A percentile compares a stretch with the other conserved stretches of the same genome.
phyloP scores from a whole-genome alignment of 2,888 invertebrate genomes.

The Machimus atricapillus region DNA sequence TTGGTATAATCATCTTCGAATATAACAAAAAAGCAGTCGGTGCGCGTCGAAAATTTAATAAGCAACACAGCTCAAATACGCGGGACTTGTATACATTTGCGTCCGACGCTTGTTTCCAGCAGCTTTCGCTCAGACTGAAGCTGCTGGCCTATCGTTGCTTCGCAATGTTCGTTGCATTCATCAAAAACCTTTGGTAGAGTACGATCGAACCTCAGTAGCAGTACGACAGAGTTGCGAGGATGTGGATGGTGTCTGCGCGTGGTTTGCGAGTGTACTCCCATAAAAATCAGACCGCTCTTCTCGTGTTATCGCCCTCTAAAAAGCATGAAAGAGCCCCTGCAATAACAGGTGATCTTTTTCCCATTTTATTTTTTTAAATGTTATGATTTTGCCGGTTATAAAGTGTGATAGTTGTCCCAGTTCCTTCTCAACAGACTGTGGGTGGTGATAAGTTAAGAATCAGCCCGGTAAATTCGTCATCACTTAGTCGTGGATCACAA shows the following conservation, averaged over 20 bases:
- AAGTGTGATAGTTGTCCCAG: neutral
- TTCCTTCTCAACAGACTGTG: neutral
- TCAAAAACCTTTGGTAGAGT: neutral
- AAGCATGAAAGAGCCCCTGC: neutral
- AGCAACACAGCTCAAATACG: neutral
- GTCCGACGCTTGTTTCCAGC: neutral
- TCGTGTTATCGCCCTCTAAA: neutral
- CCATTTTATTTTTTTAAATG: neutral
- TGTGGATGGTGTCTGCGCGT: neutral
- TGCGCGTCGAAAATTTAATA: neutral
- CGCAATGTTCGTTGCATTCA: neutral
- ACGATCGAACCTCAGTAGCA: neutral
- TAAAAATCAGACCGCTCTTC: neutral
- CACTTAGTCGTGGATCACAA: neutral
- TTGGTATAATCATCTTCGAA: too few species aligned
- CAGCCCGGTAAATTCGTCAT: neutral
- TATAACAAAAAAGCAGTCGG: too few species aligned
- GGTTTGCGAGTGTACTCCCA: neutral
- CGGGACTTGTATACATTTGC: neutral
- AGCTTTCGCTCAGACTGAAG: neutral
- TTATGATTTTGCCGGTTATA: neutral
- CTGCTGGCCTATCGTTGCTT: neutral
- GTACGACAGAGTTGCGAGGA: slow-evolving; percentile 6
- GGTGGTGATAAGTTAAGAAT: neutral
- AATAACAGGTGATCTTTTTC: neutral